phyloP scores from a whole-genome alignment of 1,140 invertebrate genomes.

The Drosophila nebulosa region DNA sequence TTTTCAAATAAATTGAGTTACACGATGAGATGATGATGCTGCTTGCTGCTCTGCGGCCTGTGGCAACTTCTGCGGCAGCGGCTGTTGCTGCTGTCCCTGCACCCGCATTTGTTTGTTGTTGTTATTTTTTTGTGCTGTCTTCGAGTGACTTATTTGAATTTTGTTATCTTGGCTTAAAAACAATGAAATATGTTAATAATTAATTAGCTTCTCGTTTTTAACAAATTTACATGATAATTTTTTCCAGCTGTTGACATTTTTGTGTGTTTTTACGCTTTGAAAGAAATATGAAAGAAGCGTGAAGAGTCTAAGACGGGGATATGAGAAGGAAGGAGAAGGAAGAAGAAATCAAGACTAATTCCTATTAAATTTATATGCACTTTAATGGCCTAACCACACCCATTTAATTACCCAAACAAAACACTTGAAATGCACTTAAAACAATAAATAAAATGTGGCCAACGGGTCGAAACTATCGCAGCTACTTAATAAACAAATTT shows the following conservation, averaged over 20 bases:
- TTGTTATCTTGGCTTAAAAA: conserved; percentile 55
- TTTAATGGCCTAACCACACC: conserved; percentile 67
- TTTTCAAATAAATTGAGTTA: conserved; percentile 60
- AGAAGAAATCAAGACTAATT: conserved; percentile 73
- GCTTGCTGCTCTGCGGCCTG: not conserved
- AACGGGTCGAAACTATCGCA: conserved; percentile 59
- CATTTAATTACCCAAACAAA: conserved; percentile 68
- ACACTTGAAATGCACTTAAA: conserved; percentile 65
- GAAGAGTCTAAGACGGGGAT: not conserved
- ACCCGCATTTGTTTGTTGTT: not conserved
- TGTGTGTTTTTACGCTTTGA: conserved; percentile 3
- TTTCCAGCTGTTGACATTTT: conserved; percentile 48
- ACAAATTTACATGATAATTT: conserved; percentile 54
- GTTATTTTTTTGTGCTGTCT: conserved; percentile 13
- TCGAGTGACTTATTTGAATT: conserved; percentile 59
- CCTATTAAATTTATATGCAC: conserved; percentile 49
- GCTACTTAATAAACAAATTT: conserved; percentile 80
- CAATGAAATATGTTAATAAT: conserved; percentile 74
- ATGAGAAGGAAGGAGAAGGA: conserved; percentile 23
- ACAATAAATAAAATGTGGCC: conserved; percentile 67
- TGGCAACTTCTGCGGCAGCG: conserved; percentile 3
- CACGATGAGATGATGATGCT: too few species aligned
- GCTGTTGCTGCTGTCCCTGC: conserved; percentile 8
- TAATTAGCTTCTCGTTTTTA: conserved; percentile 51
- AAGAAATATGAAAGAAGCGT: conserved; percentile 27